Evolutionary conservation across 2,113 vertebrate species (phyloP).

Genomic region (Equus przewalskii): DNA sequence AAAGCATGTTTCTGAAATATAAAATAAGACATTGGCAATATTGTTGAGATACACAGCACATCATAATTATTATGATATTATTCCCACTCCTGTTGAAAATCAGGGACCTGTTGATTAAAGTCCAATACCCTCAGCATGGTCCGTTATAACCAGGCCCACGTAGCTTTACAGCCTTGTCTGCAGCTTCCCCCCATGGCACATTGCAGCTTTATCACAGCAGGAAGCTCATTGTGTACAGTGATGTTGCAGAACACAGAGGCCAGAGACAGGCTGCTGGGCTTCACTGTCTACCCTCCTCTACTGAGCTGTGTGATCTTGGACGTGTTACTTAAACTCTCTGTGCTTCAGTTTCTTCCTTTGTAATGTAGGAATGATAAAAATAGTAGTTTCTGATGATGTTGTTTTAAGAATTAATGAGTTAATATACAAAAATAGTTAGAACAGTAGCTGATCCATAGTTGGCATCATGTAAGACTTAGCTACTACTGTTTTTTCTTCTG

Average conservation of each 20-base stretch:
- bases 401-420: not conserved
- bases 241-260: too few species aligned
- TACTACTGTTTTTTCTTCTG: not conserved
- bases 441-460: not conserved
- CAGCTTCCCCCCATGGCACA: fast-evolving
- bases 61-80: not conserved
- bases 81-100: not conserved
- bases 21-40: not conserved
- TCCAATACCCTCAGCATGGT: fast-evolving
- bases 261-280: too few species aligned
- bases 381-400: not conserved
- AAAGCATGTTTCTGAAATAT: not conserved
- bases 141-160: not conserved
- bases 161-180: fast-evolving
- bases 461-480: not conserved
- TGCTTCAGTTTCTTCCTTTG: not conserved
- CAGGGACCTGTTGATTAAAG: not conserved
- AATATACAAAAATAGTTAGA: not conserved
- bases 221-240: not conserved
- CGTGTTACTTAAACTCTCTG: not conserved
- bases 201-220: fast-evolving
- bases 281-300: fast-evolving
- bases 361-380: not conserved
- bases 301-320: not conserved
- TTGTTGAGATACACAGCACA: not conserved